These are phyloP conservation scores for Chaetodon trifasciatus DNA, from an alignment of 2,797 vertebrate species.

Conservation along the genomic window DNA sequence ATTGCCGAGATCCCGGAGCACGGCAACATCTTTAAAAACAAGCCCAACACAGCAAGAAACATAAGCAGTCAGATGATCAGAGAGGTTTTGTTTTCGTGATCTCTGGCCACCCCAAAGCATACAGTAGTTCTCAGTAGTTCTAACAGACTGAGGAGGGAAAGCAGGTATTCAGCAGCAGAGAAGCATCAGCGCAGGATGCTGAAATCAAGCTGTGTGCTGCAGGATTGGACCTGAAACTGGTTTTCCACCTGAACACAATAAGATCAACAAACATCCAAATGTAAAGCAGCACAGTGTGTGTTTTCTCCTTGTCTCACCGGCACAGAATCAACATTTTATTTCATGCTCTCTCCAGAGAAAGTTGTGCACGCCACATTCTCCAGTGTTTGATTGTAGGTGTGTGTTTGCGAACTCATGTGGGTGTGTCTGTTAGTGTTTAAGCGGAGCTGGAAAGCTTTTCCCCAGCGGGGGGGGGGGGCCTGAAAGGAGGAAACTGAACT, in stretches of 20 bases:
- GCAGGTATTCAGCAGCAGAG: neutral
- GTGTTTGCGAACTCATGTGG: slow-evolving; percentile 9
- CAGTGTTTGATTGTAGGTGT: slow-evolving; percentile 4
- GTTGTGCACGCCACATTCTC: neutral
- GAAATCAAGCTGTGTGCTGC: neutral
- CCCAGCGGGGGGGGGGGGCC: neutral
- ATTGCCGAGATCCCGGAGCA: neutral
- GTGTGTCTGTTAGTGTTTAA: slow-evolving; percentile 23
- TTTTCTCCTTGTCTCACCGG: neutral
- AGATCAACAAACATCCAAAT: neutral
- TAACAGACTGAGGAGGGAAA: neutral
- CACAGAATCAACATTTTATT: neutral
- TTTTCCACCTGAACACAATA: neutral
- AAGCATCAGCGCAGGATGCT: neutral
- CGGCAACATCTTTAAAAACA: neutral
- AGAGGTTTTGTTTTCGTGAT: slow-evolving; percentile 14
- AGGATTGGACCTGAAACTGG: neutral
- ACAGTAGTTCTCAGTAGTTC: neutral
- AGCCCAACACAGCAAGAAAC: neutral
- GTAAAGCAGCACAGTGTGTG: neutral
- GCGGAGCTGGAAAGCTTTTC: slow-evolving; percentile 16
- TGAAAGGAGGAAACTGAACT: slow-evolving; percentile 34
- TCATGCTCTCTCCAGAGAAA: neutral
- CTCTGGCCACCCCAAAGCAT: neutral
- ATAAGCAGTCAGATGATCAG: neutral